A percentile compares a stretch with the other conserved stretches of the same genome.
phyloP scores from a whole-genome alignment of 2,113 vertebrate species.

The Microcebus griseorufus region DNA sequence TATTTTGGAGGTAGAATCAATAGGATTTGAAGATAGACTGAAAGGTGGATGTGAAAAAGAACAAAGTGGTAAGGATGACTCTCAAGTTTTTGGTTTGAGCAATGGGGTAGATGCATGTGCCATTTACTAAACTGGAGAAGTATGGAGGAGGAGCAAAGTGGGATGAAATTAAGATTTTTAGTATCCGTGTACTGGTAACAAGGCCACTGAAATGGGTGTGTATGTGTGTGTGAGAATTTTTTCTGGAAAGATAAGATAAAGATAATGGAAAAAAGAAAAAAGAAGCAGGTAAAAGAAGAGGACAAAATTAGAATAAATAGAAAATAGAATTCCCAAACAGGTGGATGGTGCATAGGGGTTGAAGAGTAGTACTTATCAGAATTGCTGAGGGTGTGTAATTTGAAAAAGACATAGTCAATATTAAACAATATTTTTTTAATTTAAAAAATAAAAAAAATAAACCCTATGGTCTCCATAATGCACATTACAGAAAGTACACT shows the following conservation, averaged over 20 bases:
- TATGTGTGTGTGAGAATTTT: not conserved
- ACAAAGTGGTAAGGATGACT: not conserved
- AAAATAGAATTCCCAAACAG: not conserved
- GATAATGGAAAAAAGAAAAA: not conserved
- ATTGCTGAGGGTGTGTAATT: not conserved
- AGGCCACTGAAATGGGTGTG: not conserved
- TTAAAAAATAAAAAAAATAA: not conserved
- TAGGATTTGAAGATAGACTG: not conserved
- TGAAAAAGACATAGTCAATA: not conserved
- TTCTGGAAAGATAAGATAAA: not conserved
- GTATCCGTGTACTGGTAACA: not conserved
- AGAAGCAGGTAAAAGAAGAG: not conserved
- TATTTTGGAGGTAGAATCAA: not conserved
- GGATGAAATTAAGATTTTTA: not conserved
- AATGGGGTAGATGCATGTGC: not conserved
- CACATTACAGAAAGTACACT: not conserved
- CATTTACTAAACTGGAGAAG: not conserved
- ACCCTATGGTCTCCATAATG: not conserved
- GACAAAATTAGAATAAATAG: not conserved
- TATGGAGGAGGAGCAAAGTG: not conserved
- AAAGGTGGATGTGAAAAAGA: not conserved
- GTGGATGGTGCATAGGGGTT: not conserved
- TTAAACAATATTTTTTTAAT: not conserved
- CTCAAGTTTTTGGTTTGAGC: not conserved
- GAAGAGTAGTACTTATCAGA: not conserved